Evolutionary conservation across 2,888 invertebrate genomes (phyloP).

Genomic region (Leucophora obtusa): DNA sequence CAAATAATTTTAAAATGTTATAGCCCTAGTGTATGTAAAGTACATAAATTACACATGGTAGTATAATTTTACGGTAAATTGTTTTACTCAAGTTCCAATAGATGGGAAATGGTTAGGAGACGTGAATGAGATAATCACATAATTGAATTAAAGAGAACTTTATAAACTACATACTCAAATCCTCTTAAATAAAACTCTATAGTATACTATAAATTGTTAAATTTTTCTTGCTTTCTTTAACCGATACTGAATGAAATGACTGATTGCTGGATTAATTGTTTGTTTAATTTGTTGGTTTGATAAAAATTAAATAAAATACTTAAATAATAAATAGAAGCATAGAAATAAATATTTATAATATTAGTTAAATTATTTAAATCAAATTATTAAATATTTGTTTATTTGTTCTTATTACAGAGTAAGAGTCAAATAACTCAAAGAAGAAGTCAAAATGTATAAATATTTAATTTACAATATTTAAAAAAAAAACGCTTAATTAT

Average conservation of each 20-base stretch:
- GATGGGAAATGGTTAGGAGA: no score
- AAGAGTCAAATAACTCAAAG: not conserved
- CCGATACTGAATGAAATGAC: constrained; percentile 2
- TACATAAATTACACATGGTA: no score
- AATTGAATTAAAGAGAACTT: not conserved
- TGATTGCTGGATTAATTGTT: not conserved
- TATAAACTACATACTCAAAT: not conserved
- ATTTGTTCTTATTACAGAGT: constrained; percentile 2
- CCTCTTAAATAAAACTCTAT: not conserved
- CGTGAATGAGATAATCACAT: not conserved
- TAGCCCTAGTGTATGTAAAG: no score
- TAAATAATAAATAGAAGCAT: not conserved
- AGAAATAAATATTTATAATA: not conserved
- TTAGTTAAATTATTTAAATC: constrained; percentile 3
- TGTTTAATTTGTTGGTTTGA: not conserved
- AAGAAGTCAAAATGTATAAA: not conserved
- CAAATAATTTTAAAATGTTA: no score
- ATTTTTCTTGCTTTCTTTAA: not conserved
- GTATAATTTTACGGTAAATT: no score
- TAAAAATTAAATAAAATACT: not conserved
- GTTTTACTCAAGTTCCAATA: no score
- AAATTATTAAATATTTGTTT: not conserved
- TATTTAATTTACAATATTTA: not conserved
- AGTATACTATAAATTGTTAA: not conserved
- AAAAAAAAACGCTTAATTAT: not conserved